phyloP scores from a whole-genome alignment of 2,797 vertebrate genomes.

The Hippoglossus hippoglossus region DNA sequence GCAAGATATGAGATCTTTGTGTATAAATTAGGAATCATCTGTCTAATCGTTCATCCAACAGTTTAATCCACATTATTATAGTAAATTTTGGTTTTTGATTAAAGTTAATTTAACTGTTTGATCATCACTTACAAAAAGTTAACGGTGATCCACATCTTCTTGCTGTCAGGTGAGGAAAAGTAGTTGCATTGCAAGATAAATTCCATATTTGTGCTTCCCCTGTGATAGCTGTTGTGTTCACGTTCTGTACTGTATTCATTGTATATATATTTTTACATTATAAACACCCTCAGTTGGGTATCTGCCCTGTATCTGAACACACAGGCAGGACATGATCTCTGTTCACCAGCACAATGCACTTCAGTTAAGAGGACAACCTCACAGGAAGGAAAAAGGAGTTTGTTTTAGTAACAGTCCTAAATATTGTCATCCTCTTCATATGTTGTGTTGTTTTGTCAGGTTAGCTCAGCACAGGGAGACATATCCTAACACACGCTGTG shows the following conservation, averaged over 20 bases:
- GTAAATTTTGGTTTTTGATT: neutral
- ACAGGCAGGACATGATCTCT: conserved; percentile 39
- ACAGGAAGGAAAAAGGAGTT: conserved; percentile 46
- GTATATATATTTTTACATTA: neutral
- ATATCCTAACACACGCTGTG: conserved; percentile 24
- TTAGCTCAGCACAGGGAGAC: conserved; percentile 27
- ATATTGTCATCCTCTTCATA: conserved; percentile 54
- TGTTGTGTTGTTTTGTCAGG: conserved; percentile 38
- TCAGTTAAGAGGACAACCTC: conserved; percentile 16
- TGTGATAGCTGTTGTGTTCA: neutral
- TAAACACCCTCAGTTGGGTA: neutral
- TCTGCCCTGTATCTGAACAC: conserved; percentile 10
- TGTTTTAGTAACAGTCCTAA: conserved; percentile 50
- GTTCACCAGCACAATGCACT: conserved; percentile 20
- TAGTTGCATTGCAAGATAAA: neutral
- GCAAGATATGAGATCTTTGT: conserved; percentile 18
- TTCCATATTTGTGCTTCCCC: conserved; percentile 5
- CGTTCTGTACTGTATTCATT: conserved; percentile 12
- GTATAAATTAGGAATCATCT: neutral
- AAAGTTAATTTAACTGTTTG: neutral
- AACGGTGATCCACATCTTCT: too few species aligned
- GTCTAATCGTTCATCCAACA: neutral
- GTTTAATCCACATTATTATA: neutral
- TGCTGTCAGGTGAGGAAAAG: too few species aligned
- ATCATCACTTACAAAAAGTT: neutral